A percentile compares a stretch with the other conserved stretches of the same genome.
phyloP scores from a whole-genome alignment of 2,113 vertebrate genomes.

The Piaya cayana region DNA sequence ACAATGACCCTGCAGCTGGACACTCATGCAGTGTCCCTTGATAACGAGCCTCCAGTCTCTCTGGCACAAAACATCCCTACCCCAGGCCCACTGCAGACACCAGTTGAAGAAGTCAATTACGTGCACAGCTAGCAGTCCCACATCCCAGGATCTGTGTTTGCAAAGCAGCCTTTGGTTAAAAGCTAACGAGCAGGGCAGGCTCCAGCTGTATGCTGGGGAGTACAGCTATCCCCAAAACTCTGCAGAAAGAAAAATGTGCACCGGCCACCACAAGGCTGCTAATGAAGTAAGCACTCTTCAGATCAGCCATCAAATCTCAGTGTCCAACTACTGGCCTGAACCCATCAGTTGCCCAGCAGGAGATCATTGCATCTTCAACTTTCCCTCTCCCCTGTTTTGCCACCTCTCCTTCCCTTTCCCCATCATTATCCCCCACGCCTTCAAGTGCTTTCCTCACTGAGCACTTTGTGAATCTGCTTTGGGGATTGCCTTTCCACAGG shows the following conservation, averaged over 20 bases:
- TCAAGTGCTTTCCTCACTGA: accelerated
- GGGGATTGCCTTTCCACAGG: not conserved
- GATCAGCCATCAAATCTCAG: not conserved
- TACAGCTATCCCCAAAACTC: accelerated
- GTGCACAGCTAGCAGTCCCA: not conserved
- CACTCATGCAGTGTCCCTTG: accelerated
- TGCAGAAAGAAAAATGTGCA: not conserved
- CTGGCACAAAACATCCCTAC: not conserved
- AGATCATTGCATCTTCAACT: accelerated
- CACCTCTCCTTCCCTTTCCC: not conserved
- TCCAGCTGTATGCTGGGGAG: not conserved
- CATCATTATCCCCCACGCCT: not conserved
- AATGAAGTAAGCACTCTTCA: not conserved
- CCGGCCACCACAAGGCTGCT: not conserved
- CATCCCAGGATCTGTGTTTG: not conserved
- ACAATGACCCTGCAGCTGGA: not conserved
- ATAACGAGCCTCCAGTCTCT: not conserved
- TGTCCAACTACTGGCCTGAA: not conserved
- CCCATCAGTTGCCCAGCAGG: not conserved
- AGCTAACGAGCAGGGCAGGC: not conserved
- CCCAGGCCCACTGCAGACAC: accelerated
- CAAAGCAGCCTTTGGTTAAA: not conserved
- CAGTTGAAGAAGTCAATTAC: not conserved
- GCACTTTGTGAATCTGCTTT: accelerated
- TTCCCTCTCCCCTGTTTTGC: not conserved